Conservation (phyloP, 2,113 vertebrate species). For the Oncorhynchus mykiss region DNA sequence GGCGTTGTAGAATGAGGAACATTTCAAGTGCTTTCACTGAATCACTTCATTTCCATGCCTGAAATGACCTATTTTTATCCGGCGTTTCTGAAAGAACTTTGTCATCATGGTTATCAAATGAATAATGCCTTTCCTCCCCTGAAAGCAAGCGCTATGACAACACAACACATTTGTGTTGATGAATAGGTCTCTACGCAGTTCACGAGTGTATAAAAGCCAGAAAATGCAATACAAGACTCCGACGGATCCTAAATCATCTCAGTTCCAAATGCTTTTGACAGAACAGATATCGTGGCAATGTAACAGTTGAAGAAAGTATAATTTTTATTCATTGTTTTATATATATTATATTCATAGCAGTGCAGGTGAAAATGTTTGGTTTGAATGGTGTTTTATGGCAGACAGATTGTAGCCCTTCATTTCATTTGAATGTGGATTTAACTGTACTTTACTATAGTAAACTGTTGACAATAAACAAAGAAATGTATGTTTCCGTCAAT, state of each 20-base stretch:
- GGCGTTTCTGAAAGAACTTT: constrained; percentile 15
- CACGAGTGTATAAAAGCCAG: too few relatives aligned
- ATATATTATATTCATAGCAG: neutral
- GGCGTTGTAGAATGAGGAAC: neutral
- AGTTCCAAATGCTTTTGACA: neutral
- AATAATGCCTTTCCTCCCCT: constrained; percentile 5
- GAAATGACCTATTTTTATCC: neutral
- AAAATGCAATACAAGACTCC: too few relatives aligned
- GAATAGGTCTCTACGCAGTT: constrained; percentile 11
- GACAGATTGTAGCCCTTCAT: too few relatives aligned
- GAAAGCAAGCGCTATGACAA: constrained; percentile 21
- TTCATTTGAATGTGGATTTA: neutral
- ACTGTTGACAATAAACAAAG: neutral
- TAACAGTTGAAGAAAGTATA: neutral
- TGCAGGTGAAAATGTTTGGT: too few relatives aligned
- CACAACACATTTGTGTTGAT: constrained; percentile 23
- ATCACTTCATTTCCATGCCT: neutral
- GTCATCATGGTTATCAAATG: constrained; percentile 23
- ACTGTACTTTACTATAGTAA: neutral
- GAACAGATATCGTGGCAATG: neutral
- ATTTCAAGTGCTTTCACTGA: neutral
- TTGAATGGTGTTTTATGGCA: too few relatives aligned
- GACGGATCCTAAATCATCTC: neutral
- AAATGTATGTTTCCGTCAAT: neutral
- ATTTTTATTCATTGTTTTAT: neutral